Evolutionary conservation across 2,797 vertebrate species (phyloP), one percentile per base, ranked within the genome.

Genomic region (Pangasius macronema): DNA sequence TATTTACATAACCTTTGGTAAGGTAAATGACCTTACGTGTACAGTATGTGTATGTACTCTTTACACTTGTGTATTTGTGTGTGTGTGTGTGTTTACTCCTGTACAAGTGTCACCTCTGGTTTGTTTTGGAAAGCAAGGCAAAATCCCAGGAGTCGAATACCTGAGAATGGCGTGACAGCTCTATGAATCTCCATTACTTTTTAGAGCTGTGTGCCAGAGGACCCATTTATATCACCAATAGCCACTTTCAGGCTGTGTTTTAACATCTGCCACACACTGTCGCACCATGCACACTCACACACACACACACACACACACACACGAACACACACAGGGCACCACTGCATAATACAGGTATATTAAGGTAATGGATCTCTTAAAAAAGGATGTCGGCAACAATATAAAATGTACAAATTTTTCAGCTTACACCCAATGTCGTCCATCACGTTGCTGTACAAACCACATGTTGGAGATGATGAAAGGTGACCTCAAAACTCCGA

Each of bases 151-250:
- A 86, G 85, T 68, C 27, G 9, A 84, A 70, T 81, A 83, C 36
- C 87, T 67, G 70, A 88, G 63, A 68, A 65, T 85, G 30, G 16
- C 53, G 76, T 30, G 80, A 81, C 42, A 75, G 75, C 73, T 75
- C 65, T 77, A 89, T 88, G 87, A 63, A 83, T 91, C 88, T 84
- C 87, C 51, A 88, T 90, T 83, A 89, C 39, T 83, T 84, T 68
- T 80, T 65, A 76, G 79, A 86, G 82, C 27, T 55, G 55, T 20
- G 33, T 16, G 22, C 75, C 63, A 51, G 79, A 22, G 30, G 9
- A 83, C 84, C 82, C 65, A 61, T 72, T 76, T 61, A 61, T 70
- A 86, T 65, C 59, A 46, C 67, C 75, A 46, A 61, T 42, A 85
- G 84, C n/a, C 42, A 83, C 30, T 83, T 68, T 53, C 9, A 22